A percentile compares a stretch with the other conserved stretches of the same genome.
Evolutionary conservation across 2,797 vertebrate species (phyloP).

Genomic region (Hoplostethus mediterraneus): DNA sequence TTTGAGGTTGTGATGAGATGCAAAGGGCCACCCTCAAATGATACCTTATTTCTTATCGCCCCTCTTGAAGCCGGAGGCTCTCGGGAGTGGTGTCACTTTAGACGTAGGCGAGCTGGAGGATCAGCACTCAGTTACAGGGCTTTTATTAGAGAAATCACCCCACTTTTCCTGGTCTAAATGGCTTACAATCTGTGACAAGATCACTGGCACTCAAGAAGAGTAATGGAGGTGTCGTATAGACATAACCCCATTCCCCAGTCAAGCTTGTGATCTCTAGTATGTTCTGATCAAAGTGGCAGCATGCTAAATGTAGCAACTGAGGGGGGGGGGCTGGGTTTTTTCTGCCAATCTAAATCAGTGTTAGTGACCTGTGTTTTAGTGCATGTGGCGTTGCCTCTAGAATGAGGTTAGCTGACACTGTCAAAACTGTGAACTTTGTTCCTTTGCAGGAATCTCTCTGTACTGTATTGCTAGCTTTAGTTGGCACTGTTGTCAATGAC

Average conservation of each 20-base stretch:
- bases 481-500: conserved; percentile 43
- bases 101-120: not conserved
- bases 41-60: conserved; percentile 14
- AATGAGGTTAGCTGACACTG: conserved; percentile 53
- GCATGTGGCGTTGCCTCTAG: conserved; percentile 53
- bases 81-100: conserved; percentile 8
- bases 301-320: conserved; percentile 64
- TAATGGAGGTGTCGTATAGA: conserved; percentile 21
- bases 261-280: conserved; percentile 31
- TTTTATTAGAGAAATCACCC: not conserved
- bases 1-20: conserved; percentile 30
- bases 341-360: conserved; percentile 66
- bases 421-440: conserved; percentile 79
- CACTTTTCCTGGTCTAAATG: conserved; percentile 8
- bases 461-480: conserved; percentile 59
- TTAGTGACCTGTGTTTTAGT: conserved; percentile 69
- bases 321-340: conserved; percentile 34
- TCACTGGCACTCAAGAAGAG: conserved; percentile 3
- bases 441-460: conserved; percentile 56
- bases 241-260: conserved; percentile 16
- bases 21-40: conserved; percentile 14
- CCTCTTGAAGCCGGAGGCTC: conserved; percentile 16
- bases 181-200: conserved; percentile 9
- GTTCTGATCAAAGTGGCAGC: conserved; percentile 58
- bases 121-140: conserved; percentile 1